Evolutionary conservation across 1,140 invertebrate genomes (phyloP).

Genomic region (Orussus abietinus): DNA sequence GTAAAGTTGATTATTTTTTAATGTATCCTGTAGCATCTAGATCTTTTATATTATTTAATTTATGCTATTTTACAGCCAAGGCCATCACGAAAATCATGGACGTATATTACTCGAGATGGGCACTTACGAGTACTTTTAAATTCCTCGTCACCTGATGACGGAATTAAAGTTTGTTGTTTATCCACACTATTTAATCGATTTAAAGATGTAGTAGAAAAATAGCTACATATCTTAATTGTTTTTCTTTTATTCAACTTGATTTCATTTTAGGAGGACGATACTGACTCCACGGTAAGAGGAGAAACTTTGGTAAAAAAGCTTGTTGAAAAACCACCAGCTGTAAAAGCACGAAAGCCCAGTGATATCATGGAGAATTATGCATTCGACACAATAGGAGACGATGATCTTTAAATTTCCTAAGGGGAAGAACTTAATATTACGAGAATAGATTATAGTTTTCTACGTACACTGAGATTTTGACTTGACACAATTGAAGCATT

Average conservation of each 20-base stretch:
- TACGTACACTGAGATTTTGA: too few species aligned
- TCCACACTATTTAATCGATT: too few species aligned
- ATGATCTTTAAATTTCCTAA: slow-evolving; percentile 67
- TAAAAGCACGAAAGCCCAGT: slow-evolving; percentile 44
- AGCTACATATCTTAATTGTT: too few species aligned
- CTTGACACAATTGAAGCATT: too few species aligned
- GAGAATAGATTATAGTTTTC: too few species aligned
- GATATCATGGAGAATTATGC: slow-evolving; percentile 81
- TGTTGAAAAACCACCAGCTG: slow-evolving; percentile 44
- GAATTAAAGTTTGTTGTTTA: too few species aligned
- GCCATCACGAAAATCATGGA: slow-evolving; percentile 47
- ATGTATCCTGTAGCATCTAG: slow-evolving; percentile 51
- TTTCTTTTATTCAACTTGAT: too few species aligned
- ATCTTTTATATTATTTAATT: slow-evolving; percentile 45
- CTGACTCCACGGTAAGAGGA: slow-evolving; percentile 22
- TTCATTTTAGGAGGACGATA: slow-evolving; percentile 22
- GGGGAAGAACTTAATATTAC: too few species aligned
- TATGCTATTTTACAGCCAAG: slow-evolving; percentile 39
- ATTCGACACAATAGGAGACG: slow-evolving; percentile 86
- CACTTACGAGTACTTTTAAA: too few species aligned
- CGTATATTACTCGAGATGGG: slow-evolving; percentile 58
- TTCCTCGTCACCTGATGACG: too few species aligned
- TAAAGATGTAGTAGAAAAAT: too few species aligned
- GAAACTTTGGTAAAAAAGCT: slow-evolving; percentile 43
- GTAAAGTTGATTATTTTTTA: slow-evolving; percentile 28